Evolutionary conservation across 2,113 vertebrate genomes (phyloP).

Genomic region (Petromus typicus): DNA sequence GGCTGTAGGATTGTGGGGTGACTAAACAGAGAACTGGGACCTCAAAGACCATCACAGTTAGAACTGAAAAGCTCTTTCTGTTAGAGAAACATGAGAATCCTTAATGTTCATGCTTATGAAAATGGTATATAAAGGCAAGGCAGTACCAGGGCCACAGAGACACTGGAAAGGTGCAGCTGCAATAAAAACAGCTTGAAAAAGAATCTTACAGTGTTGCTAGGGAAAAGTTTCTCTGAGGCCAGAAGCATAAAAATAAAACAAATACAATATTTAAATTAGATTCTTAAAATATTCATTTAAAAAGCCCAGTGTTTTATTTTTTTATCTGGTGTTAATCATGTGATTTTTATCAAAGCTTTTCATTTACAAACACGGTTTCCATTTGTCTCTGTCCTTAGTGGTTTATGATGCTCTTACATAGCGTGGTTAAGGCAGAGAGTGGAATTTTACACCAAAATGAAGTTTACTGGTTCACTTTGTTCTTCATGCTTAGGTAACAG

Average conservation of each 20-base stretch:
- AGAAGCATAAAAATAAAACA: slow-evolving; percentile 41
- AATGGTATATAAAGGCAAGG: neutral
- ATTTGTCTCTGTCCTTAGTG: neutral
- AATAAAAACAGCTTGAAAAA: slow-evolving; percentile 25
- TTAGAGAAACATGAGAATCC: neutral
- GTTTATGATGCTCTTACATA: neutral
- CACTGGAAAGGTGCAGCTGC: neutral
- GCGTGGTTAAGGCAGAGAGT: slow-evolving; percentile 29
- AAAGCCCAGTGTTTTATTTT: slow-evolving; percentile 43
- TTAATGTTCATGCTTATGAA: neutral
- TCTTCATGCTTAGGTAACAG: neutral
- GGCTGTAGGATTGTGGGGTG: neutral
- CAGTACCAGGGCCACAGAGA: neutral
- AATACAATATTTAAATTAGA: slow-evolving; percentile 54
- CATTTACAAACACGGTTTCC: neutral
- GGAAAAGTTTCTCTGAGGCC: slow-evolving; percentile 14
- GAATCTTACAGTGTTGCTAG: neutral
- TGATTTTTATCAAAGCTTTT: slow-evolving; percentile 1
- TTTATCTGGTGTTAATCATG: slow-evolving; percentile 33
- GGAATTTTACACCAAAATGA: slow-evolving; percentile 32
- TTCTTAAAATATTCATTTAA: slow-evolving; percentile 8
- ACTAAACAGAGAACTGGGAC: neutral
- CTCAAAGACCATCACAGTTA: neutral
- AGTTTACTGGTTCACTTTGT: neutral
- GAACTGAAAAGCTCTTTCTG: neutral